phyloP scores from a whole-genome alignment of 2,888 invertebrate species.

The Odontocerum albicorne region DNA sequence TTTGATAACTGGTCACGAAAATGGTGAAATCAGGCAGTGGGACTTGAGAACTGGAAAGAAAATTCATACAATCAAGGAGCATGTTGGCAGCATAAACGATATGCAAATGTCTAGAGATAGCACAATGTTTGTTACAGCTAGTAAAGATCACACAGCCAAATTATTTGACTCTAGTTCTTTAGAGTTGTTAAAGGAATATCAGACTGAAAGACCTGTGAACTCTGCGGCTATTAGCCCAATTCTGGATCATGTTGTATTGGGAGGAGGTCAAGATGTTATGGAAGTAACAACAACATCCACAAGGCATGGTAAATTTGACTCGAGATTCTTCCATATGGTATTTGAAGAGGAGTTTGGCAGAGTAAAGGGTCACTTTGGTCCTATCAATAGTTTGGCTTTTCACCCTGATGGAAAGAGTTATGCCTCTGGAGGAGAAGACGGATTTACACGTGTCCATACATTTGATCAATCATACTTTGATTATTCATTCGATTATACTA shows the following conservation, averaged over 20 bases:
- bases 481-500: constrained; percentile 85
- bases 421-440: constrained; percentile 98
- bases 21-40: constrained; percentile 91
- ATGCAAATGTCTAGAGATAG: constrained; percentile 93
- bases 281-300: constrained; percentile 96
- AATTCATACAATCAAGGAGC: constrained; percentile 76
- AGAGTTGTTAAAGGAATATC: constrained; percentile 89
- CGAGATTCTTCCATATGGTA: constrained; percentile 89
- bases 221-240: constrained; percentile 97
- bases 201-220: constrained; percentile 97
- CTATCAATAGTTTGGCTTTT: constrained; percentile 97
- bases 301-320: constrained; percentile 96
- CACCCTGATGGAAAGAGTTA: constrained; percentile 97
- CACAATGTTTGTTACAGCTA: constrained; percentile 96
- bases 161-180: constrained; percentile 89
- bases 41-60: constrained; percentile 89
- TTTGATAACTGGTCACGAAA: constrained; percentile 91
- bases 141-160: constrained; percentile 95
- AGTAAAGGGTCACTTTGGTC: constrained; percentile 99
- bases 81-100: constrained; percentile 88
- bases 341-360: constrained; percentile 97
- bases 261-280: constrained; percentile 99
- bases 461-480: constrained; percentile 97
- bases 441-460: constrained; percentile 93
- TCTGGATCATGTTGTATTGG: constrained; percentile 93